Conservation (phyloP, 2,113 vertebrate species). For the Ptychochromis oligacanthus region DNA sequence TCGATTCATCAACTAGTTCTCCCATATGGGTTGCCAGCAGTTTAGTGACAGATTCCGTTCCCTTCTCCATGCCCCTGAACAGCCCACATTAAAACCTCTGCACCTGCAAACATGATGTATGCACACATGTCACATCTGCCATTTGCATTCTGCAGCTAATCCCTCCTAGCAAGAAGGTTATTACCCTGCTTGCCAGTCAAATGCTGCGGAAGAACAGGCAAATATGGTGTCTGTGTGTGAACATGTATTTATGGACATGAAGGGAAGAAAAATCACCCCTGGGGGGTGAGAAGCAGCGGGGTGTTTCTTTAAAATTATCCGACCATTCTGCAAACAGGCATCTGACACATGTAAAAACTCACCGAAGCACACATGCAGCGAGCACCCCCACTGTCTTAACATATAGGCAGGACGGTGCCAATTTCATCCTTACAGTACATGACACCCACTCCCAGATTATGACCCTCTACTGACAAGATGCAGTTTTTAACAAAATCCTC, state of each 20-base stretch:
- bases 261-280: slow-evolving; percentile 21
- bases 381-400: background rate
- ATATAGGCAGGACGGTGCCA: background rate
- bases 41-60: slow-evolving; percentile 14
- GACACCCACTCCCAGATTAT: slow-evolving; percentile 36
- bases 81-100: slow-evolving; percentile 2
- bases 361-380: background rate
- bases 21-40: slow-evolving; percentile 10
- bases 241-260: slow-evolving; percentile 51
- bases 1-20: slow-evolving; percentile 14
- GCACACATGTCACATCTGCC: slow-evolving; percentile 49
- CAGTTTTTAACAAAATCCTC: background rate
- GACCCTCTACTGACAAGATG: background rate
- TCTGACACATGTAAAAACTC: slow-evolving; percentile 18
- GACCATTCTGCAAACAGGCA: slow-evolving; percentile 25
- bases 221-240: slow-evolving; percentile 13
- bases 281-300: background rate
- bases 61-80: background rate
- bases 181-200: slow-evolving; percentile 62
- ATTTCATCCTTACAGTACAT: background rate
- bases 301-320: slow-evolving; percentile 19
- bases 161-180: slow-evolving; percentile 40
- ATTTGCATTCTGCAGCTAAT: slow-evolving; percentile 65
- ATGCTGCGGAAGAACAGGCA: slow-evolving; percentile 28
- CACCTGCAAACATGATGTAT: slow-evolving; percentile 56